Percentiles rank a stretch among this genome's conserved stretches.
Evolutionary conservation across 2,797 vertebrate species (phyloP).

Genomic region (Onychomys arenicola): DNA sequence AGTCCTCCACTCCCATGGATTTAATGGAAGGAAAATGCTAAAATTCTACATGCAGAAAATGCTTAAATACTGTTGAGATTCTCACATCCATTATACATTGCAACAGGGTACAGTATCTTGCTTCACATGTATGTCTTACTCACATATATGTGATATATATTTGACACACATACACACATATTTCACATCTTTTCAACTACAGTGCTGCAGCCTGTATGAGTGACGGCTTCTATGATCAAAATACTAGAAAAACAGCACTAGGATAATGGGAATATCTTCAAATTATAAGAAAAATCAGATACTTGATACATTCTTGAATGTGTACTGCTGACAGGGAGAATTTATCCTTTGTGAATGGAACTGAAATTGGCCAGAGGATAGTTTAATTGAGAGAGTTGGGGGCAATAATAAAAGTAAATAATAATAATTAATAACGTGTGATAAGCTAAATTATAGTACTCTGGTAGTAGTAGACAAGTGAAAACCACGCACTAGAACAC

Average conservation of each 20-base stretch:
- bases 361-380: neutral
- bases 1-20: neutral
- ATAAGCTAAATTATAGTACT: neutral
- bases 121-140: too few relatives aligned
- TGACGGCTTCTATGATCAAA: neutral
- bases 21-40: conserved; percentile 1
- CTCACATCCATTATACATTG: conserved; percentile 8
- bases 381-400: neutral
- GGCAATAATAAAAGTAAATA: conserved; percentile 2
- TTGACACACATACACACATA: too few relatives aligned
- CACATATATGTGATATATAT: neutral
- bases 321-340: neutral
- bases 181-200: neutral
- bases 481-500: neutral
- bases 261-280: neutral
- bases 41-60: neutral
- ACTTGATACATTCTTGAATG: neutral
- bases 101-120: neutral
- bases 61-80: neutral
- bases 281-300: neutral
- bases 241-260: neutral
- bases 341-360: neutral
- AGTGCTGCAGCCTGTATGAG: neutral
- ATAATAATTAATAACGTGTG: too few relatives aligned
- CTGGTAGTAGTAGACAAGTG: neutral